These are phyloP conservation scores for Scelioninae gen. 1 DNA, from an alignment of 2,888 invertebrate genomes.

Conservation along the genomic window DNA sequence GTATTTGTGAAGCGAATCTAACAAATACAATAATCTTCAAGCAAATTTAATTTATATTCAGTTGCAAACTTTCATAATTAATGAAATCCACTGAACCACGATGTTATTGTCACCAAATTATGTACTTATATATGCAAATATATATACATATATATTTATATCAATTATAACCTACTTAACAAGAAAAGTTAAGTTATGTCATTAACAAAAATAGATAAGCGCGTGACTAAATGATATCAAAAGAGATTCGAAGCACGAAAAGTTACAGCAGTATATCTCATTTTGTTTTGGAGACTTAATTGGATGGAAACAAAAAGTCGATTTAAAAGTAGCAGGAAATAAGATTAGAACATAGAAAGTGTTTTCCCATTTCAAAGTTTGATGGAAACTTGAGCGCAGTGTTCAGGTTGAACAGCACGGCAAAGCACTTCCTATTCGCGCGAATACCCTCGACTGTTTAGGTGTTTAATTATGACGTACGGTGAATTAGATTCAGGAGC, in stretches of 20 bases:
- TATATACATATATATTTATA: too few species aligned
- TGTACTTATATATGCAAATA: too few species aligned
- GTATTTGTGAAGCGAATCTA: too few species aligned
- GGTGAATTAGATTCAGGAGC: slow-evolving; percentile 44
- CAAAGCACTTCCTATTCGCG: slow-evolving; percentile 61
- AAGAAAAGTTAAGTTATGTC: too few species aligned
- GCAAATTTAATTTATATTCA: too few species aligned
- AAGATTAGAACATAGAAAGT: slow-evolving; percentile 52
- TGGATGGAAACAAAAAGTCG: slow-evolving; percentile 40
- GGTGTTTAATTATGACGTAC: slow-evolving; percentile 70
- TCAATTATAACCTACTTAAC: too few species aligned
- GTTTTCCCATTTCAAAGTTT: slow-evolving; percentile 66
- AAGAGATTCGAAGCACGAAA: background rate
- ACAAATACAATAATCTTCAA: too few species aligned
- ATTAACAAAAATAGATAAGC: background rate
- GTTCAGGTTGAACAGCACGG: slow-evolving; percentile 58
- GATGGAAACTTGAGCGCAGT: slow-evolving; percentile 62
- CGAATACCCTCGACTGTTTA: slow-evolving; percentile 51
- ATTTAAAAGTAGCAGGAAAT: slow-evolving; percentile 59
- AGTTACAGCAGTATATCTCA: slow-evolving; percentile 15
- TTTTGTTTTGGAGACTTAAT: slow-evolving; percentile 26
- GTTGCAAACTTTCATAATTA: too few species aligned
- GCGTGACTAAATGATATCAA: background rate
- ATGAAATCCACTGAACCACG: too few species aligned
- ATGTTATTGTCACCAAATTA: too few species aligned